Evolutionary conservation across 2,797 vertebrate genomes (phyloP).

Genomic region (Scomberomorus guttatus): DNA sequence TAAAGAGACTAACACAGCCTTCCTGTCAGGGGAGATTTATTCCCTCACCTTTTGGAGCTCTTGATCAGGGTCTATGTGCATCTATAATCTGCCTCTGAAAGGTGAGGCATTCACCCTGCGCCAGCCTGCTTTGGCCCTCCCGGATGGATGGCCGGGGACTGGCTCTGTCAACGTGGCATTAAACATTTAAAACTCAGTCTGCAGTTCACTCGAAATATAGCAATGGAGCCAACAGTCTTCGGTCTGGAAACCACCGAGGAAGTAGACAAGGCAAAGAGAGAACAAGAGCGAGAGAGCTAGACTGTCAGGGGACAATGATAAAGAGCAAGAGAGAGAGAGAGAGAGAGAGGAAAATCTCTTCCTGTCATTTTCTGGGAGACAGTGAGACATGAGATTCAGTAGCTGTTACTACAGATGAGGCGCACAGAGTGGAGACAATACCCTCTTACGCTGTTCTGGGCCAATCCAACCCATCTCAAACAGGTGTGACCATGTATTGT

Average conservation of each 20-base stretch:
- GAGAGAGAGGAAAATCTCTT: conserved; percentile 39
- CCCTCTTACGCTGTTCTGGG: no score
- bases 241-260: conserved; percentile 47
- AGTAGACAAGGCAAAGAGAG: conserved; percentile 27
- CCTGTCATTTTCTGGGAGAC: conserved; percentile 47
- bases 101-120: conserved; percentile 62
- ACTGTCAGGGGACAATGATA: conserved; percentile 44
- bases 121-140: conserved; percentile 47
- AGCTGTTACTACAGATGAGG: conserved; percentile 14
- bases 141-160: conserved; percentile 56
- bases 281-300: conserved; percentile 25
- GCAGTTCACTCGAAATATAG: conserved; percentile 63
- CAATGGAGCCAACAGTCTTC: conserved; percentile 53
- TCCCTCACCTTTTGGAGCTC: conserved; percentile 72
- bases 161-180: conserved; percentile 70
- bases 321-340: conserved; percentile 7
- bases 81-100: conserved; percentile 74
- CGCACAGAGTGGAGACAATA: no score
- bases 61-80: conserved; percentile 67
- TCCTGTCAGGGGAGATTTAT: conserved; percentile 77
- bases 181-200: conserved; percentile 76
- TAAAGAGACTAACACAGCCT: conserved; percentile 73
- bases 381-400: conserved; percentile 30
- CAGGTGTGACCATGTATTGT: no score
- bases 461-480: no score